Evolutionary conservation across 2,888 invertebrate genomes (phyloP).

Genomic region (Drosophila rubida): DNA sequence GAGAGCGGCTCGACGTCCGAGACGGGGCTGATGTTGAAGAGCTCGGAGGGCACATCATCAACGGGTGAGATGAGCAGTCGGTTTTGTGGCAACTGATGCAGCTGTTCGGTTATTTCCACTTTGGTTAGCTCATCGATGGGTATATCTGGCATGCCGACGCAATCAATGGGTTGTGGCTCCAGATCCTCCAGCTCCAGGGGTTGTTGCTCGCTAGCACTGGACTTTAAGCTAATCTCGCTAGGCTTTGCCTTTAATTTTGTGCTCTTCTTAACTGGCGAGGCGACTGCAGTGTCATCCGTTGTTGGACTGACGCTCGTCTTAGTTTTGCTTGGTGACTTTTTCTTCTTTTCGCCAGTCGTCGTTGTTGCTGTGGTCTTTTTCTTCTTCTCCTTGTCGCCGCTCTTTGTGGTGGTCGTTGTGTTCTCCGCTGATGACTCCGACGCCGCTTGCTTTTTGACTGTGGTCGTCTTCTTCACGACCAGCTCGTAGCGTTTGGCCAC

Average conservation of each 20-base stretch:
- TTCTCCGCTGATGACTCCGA: background rate
- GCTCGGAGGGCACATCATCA: conserved; percentile 62
- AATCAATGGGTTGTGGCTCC: conserved; percentile 2
- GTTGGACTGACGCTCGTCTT: conserved; percentile 41
- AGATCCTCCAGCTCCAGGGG: conserved; percentile 9
- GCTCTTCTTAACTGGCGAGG: conserved; percentile 43
- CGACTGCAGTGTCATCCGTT: conserved; percentile 11
- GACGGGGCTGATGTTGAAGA: conserved; percentile 81
- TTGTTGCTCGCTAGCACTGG: conserved; percentile 1
- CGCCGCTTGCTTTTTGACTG: conserved; percentile 26
- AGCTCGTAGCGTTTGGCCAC: conserved; percentile 78
- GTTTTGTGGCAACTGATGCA: conserved; percentile 40
- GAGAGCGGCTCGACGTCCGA: conserved; percentile 82
- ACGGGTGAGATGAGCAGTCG: conserved; percentile 53
- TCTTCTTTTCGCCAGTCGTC: conserved; percentile 57
- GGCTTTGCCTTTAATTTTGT: conserved; percentile 37
- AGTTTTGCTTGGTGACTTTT: conserved; percentile 66
- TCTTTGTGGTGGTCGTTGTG: conserved; percentile 9
- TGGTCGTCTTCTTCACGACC: conserved; percentile 54
- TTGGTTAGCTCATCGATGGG: conserved; percentile 49
- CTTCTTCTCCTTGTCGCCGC: conserved; percentile 40
- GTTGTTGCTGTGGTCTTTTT: conserved; percentile 43
- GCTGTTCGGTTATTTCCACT: conserved; percentile 47
- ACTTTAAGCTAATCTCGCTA: conserved; percentile 19
- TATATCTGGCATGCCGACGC: conserved; percentile 3